Base-by-base conservation (phyloP, 2,113 vertebrate species). In the Promerops cafer region DNA sequence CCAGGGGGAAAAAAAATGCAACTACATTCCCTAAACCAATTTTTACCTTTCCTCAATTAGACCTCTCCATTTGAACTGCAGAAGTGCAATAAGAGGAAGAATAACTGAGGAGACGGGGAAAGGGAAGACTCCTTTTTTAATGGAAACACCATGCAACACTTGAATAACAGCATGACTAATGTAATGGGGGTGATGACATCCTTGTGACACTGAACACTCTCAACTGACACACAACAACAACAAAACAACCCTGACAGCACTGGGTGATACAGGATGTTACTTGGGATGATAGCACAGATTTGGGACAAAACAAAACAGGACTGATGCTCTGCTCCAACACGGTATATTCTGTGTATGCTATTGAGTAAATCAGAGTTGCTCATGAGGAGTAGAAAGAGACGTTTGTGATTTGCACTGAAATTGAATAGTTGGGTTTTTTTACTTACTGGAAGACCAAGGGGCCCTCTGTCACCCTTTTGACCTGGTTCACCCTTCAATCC, bases 381-480 rank as follows among this genome's bases (percentile, higher is more conserved):
- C 89, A 88, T 54, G 65, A 89, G 70, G 83, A 96, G 90, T 37
- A 97, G 96, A 98, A 97, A 98, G 92, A 97, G 81, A 96, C 91
- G 89, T 95, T 89, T 96, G 96, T 93, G 90, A 94, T 98, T 96
- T 96, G 96, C 82, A 96, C 97, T 83, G 88, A 98, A 97, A 98
- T 97, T 96, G 97, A 98, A 98, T 94, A 98, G 96, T 97, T 94
- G 78, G 89, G 66, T 4, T 95, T 97, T 96, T 97, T 97, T 98
- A 99, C 99, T 99, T 98, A 99, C 99, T 95, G 99, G 99, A 97
- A 99, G 99, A 98, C 99, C 99, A 97, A 99, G 98, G 93, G 99
- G 99, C 98, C 99, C 99, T 97, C 99, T 98, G 98, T 99, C 99
- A 97, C 99, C 99, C 98, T 99, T 99, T 98, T 99, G 98, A 98